Evolutionary conservation across 1,140 invertebrate species (phyloP), one percentile per base, ranked within the genome.

Genomic region (Cydia pomonella): DNA sequence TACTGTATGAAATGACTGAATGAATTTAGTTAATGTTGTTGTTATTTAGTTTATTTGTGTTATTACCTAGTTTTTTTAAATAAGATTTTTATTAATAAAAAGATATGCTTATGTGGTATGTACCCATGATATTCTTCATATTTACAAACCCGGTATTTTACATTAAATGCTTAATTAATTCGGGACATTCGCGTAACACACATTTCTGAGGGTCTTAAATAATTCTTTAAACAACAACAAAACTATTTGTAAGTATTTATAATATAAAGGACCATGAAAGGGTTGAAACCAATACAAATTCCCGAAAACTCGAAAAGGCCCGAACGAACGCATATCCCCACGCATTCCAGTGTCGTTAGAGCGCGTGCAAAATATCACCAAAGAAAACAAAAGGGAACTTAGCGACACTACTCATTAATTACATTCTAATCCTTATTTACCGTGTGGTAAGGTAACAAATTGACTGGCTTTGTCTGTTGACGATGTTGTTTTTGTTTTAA

Each of bases 281-380:
- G 53, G 53, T 59, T 59, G 10, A 59, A 59, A 59, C 53, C 53
- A 59, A 59, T 59, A 23, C 53, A 23, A 59, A 59, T 59, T 59
- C 21, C 53, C 53, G 18, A 59, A 59, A 59, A 59, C 21, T 59
- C 9, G 21, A 59, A 59, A 59, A 59, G 53, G 53, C 7, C 53
- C 18, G n/a, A 59, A 53, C 18, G 6, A 23, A 23, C 53, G 53
- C 53, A 59, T 23, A 59, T 23, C 53, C n/a, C 21, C 53, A 59
- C 53, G 21, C 53, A 59, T 59, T 59, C 53, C 53, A 59, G 18
- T 59, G 53, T 59, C 53, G 9, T 59, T 59, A 59, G 18, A 59
- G 9, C 2, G 53, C 18, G 18, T 23, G 53, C 18, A 23, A 59
- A 59, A 59, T 59, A 59, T 59, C n/a, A n/a, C 53, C 9, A n/a